Conservation (phyloP, 2,888 invertebrate species). For the Orchesellides sinensis region DNA sequence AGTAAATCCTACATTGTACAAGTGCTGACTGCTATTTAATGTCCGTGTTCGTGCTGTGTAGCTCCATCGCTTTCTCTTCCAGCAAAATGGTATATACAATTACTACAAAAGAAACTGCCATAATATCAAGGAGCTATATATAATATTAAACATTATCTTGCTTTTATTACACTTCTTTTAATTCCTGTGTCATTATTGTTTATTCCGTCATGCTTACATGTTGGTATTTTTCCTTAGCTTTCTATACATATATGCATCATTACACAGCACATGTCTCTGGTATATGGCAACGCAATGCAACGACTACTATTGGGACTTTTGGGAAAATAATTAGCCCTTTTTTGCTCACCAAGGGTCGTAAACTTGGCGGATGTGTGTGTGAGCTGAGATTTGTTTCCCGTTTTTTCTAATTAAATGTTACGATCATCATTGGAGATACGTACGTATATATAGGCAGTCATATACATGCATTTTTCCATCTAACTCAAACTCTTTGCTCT, state of each 20-base stretch:
- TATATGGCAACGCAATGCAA: constrained; percentile 17
- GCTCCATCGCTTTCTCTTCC: too few relatives aligned
- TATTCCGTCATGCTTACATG: background rate
- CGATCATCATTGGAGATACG: constrained; percentile 51
- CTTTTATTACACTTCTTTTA: too few relatives aligned
- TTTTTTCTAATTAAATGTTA: constrained; percentile 55
- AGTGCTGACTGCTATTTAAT: too few relatives aligned
- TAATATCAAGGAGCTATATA: too few relatives aligned
- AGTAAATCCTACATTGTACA: too few relatives aligned
- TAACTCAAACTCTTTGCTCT: constrained; percentile 5
- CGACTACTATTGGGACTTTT: too few relatives aligned
- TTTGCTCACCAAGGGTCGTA: constrained; percentile 46
- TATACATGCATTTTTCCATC: constrained; percentile 6
- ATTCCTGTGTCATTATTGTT: too few relatives aligned
- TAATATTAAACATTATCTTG: too few relatives aligned
- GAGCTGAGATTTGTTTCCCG: constrained; percentile 52
- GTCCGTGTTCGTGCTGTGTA: too few relatives aligned
- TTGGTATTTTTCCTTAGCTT: background rate
- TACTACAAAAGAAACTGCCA: too few relatives aligned
- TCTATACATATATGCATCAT: constrained; percentile 7
- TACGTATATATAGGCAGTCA: constrained; percentile 1
- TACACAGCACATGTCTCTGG: constrained; percentile 9
- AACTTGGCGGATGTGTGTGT: constrained; percentile 48
- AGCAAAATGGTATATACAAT: too few relatives aligned
- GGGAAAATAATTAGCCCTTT: constrained; percentile 49